Conservation (phyloP, 2,888 invertebrate species). For the Hyles lineata region DNA sequence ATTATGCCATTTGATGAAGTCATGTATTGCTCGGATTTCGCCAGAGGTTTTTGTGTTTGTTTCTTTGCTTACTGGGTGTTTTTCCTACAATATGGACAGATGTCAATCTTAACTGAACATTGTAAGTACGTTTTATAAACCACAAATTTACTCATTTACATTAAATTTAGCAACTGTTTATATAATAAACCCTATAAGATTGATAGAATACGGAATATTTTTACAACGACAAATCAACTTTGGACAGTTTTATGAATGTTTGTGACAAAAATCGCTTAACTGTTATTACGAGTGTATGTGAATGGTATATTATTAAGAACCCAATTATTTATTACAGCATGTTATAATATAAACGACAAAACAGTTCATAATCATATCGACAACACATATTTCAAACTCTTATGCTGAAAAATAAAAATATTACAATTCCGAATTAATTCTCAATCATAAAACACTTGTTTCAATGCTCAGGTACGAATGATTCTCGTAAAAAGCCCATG, state of each 20-base stretch:
- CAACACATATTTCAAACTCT: background rate
- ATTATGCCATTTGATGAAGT: slow-evolving; percentile 18
- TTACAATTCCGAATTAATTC: background rate
- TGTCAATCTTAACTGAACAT: slow-evolving; percentile 9
- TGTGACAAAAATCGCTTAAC: too few relatives aligned
- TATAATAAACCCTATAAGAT: background rate
- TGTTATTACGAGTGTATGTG: too few relatives aligned
- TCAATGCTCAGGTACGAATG: slow-evolving; percentile 1
- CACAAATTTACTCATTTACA: background rate
- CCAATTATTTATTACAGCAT: too few relatives aligned
- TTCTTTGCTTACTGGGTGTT: background rate
- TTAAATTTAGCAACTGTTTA: background rate
- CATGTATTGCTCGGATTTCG: background rate
- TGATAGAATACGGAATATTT: background rate
- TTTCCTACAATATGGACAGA: background rate
- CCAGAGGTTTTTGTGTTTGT: slow-evolving; percentile 3
- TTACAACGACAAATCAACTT: too few relatives aligned
- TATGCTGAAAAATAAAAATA: background rate
- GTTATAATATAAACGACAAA: background rate
- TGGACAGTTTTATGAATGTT: too few relatives aligned
- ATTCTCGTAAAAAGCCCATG: slow-evolving; percentile 33
- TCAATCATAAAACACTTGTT: slow-evolving; percentile 2
- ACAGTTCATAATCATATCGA: background rate
- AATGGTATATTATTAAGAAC: too few relatives aligned
- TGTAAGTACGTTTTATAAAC: background rate